Conservation (phyloP, 1,140 invertebrate genomes). For the Drosophila pruinosa region DNA sequence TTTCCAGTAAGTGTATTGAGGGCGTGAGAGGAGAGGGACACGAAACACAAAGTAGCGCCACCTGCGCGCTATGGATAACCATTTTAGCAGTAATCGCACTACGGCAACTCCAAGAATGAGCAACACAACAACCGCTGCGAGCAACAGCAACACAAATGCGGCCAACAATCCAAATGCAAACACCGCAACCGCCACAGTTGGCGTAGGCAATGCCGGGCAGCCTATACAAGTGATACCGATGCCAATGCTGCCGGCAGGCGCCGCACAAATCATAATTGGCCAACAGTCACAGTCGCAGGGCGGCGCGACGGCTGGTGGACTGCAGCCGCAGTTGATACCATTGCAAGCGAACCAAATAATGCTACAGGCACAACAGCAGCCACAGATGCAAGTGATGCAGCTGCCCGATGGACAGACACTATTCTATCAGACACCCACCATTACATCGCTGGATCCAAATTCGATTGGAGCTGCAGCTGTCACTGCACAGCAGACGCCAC, state of each 20-base stretch:
- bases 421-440: conserved; percentile 88
- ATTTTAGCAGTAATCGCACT: conserved; percentile 60
- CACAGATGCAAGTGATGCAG: conserved; percentile 92
- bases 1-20: conserved; percentile 78
- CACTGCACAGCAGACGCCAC: conserved; percentile 82
- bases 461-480: conserved; percentile 39
- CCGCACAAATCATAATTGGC: conserved; percentile 73
- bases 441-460: conserved; percentile 58
- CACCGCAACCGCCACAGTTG: conserved; percentile 21
- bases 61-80: conserved; percentile 66
- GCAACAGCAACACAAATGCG: conserved; percentile 27
- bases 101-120: conserved; percentile 39
- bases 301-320: conserved; percentile 1
- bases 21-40: conserved; percentile 52
- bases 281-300: conserved; percentile 53
- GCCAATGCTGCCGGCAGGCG: conserved; percentile 64
- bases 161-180: conserved; percentile 34
- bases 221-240: conserved; percentile 78
- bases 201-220: conserved; percentile 40
- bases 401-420: conserved; percentile 96
- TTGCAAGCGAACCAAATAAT: conserved; percentile 77
- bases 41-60: conserved; percentile 31
- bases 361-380: conserved; percentile 83
- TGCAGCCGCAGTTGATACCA: conserved; percentile 66
- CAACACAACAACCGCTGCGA: conserved; percentile 11